Percentiles rank a stretch among this genome's conserved stretches.
These are phyloP conservation scores for Aegotheles bennettii DNA, from an alignment of 2,113 vertebrate species.

Conservation along the genomic window DNA sequence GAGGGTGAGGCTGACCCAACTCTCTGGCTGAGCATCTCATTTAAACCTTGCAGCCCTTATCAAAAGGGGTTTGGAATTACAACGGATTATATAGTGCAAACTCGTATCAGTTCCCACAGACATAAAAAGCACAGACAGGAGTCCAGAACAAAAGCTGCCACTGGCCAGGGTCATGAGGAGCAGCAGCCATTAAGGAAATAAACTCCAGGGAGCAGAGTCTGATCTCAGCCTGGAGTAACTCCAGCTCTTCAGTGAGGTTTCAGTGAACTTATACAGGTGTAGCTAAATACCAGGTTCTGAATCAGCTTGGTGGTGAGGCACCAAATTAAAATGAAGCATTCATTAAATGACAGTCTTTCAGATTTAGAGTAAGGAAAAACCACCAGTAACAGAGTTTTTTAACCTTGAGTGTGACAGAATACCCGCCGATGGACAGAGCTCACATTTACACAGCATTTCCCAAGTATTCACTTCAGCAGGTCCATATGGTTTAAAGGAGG, in stretches of 20 bases:
- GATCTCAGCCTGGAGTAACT: neutral
- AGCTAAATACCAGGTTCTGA: neutral
- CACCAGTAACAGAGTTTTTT: neutral
- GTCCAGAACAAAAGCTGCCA: neutral
- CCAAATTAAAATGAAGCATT: neutral
- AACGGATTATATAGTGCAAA: neutral
- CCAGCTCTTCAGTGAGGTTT: neutral
- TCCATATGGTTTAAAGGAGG: neutral
- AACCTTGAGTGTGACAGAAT: neutral
- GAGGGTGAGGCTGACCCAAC: fast-evolving
- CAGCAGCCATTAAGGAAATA: neutral
- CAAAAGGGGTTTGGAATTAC: neutral
- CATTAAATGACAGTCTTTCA: neutral
- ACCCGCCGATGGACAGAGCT: neutral
- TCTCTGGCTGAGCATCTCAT: neutral
- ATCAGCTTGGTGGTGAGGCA: neutral
- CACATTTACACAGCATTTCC: neutral
- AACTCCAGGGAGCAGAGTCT: neutral
- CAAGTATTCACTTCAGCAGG: neutral
- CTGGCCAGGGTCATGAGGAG: neutral
- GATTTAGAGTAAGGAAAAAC: neutral
- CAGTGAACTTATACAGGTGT: neutral
- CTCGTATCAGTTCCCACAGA: neutral
- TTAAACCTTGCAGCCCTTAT: neutral
- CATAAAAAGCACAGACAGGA: neutral